Base-by-base conservation (phyloP, 2,888 invertebrate species). In the Anorthoa munda region DNA sequence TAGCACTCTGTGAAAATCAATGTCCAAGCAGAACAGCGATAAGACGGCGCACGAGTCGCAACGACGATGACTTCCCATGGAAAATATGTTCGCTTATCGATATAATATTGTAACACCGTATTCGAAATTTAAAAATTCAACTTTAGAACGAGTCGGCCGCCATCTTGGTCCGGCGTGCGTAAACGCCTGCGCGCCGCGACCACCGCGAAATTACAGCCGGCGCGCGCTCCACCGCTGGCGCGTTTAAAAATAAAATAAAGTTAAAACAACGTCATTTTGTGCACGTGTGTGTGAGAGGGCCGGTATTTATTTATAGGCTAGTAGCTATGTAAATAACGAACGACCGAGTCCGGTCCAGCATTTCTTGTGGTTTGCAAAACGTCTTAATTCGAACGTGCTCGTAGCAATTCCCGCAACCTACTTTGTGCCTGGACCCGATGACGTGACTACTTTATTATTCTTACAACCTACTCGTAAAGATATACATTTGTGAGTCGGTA, bases 211-310 rank as follows among this genome's bases (percentile, higher is more conserved):
- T 96, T 96, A 96, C 95, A 95, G 93, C 90, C 94, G 84, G 94
- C 91, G 92, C 92, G 93, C 92, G 90, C 91, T 91, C 94, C 90
- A 89, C 93, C 93, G 94, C 93, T 92, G 90, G 93, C 93, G 91
- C 90, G 95, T 94, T 95, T 95, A 96, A 96, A 96, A 96, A 96
- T 96, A 96, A 96, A 96, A 95, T 96, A 96, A 95, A 96, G 93
- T 94, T 95, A 95, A 95, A 95, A 95, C 95, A 95, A 94, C 96
- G 95, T 95, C 95, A 95, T 93, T 93, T 94, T 94, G 92, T 93
- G 93, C 93, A 94, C 94, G 94, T 95, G 95, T 96, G 96, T 92
- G 96, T 91, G 96, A 92, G 94, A 90, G 92, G 90, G 92, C 93
- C 93, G 90, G 94, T 95, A 96, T 95, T 96, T 96, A 96, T 96